Percentiles rank a stretch among this genome's conserved stretches.
Evolutionary conservation across 2,113 vertebrate genomes (phyloP).

Genomic region (Rhineura floridana): DNA sequence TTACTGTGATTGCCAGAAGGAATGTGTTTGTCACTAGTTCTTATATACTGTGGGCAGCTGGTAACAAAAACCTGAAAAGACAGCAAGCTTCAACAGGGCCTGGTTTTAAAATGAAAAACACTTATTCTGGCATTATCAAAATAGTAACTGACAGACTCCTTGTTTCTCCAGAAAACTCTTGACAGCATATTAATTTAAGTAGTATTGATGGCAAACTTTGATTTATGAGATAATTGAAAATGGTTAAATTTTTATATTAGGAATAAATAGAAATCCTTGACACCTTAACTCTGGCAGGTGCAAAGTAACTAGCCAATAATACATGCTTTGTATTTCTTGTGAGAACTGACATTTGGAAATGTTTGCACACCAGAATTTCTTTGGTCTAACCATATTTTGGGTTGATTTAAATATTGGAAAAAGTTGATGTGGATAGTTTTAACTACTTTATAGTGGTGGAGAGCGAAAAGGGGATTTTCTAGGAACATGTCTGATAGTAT

Average conservation of each 20-base stretch:
- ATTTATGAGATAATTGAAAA: slow-evolving; percentile 50
- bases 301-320: neutral
- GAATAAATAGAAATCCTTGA: slow-evolving; percentile 31
- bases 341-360: neutral
- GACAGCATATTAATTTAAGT: slow-evolving; percentile 15
- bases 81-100: neutral
- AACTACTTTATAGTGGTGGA: neutral
- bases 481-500: too few species aligned
- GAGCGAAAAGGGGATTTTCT: too few species aligned
- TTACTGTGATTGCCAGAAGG: neutral
- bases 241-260: slow-evolving; percentile 44
- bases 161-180: slow-evolving; percentile 6
- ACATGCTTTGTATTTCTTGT: neutral
- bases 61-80: neutral
- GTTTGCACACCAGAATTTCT: neutral
- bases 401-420: neutral
- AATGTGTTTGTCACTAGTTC: neutral
- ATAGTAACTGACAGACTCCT: slow-evolving; percentile 21
- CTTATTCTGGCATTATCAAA: slow-evolving; percentile 9
- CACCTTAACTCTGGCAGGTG: slow-evolving; percentile 28
- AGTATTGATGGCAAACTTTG: slow-evolving; percentile 51
- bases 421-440: neutral
- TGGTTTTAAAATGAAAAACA: rapidly evolving
- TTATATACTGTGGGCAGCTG: rapidly evolving
- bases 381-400: neutral